Conservation (phyloP, 2,797 vertebrate species). For the Carapus acus region DNA sequence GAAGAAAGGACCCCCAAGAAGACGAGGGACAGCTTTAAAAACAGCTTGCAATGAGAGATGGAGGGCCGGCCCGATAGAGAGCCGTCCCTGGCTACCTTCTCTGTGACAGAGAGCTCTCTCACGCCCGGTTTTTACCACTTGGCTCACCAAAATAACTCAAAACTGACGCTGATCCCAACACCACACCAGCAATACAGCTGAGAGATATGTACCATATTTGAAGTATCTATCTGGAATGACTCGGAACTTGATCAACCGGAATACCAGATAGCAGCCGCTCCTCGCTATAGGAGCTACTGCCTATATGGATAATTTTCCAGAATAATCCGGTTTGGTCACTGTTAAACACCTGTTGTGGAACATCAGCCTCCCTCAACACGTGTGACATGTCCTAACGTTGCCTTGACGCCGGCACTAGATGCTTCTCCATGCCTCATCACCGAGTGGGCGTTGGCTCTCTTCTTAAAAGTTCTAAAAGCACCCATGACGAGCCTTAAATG, state of each 20-base stretch:
- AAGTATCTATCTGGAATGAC: not conserved
- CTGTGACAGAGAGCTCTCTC: conserved; percentile 28
- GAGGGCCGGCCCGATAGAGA: conserved; percentile 16
- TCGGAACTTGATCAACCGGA: conserved; percentile 11
- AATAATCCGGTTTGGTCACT: too few species aligned
- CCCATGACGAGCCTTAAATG: too few species aligned
- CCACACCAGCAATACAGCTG: too few species aligned
- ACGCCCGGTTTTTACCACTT: conserved; percentile 33
- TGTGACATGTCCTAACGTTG: too few species aligned
- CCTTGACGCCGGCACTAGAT: too few species aligned
- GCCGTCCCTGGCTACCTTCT: conserved; percentile 22
- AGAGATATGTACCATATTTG: too few species aligned
- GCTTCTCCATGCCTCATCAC: too few species aligned
- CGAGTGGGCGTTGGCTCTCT: too few species aligned
- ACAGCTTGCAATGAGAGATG: conserved; percentile 5
- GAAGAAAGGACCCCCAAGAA: conserved; percentile 22
- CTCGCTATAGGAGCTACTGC: not conserved
- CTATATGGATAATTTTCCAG: too few species aligned
- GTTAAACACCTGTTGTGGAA: too few species aligned
- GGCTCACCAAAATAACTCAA: conserved; percentile 33
- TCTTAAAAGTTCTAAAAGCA: too few species aligned
- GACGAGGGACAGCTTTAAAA: conserved; percentile 32
- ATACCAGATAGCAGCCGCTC: conserved; percentile 8
- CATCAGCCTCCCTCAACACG: too few species aligned
- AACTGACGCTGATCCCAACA: conserved; percentile 16